Conservation (phyloP, 2,797 vertebrate species). For the Crenichthys baileyi region DNA sequence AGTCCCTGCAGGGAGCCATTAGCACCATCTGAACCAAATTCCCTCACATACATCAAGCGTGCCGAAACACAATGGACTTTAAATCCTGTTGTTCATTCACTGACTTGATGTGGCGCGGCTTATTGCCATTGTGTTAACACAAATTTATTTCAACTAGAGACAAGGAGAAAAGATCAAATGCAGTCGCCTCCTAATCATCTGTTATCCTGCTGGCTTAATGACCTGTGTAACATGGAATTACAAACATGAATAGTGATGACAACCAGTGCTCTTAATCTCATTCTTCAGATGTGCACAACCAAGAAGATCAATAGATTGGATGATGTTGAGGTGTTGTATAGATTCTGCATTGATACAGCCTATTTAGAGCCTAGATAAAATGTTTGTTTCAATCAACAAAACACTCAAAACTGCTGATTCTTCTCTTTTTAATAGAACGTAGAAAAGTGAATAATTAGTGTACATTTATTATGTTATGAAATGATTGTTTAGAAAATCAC, state of each 20-base stretch:
- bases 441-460: not conserved
- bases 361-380: not conserved
- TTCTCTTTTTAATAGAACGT: not conserved
- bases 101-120: slow-evolving; percentile 63
- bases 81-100: slow-evolving; percentile 73
- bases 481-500: not conserved
- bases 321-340: not conserved
- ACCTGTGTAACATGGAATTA: slow-evolving; percentile 72
- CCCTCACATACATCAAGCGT: slow-evolving; percentile 70
- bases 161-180: slow-evolving; percentile 58
- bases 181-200: slow-evolving; percentile 50
- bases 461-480: not conserved
- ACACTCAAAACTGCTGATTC: not conserved
- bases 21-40: slow-evolving; percentile 64
- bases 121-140: slow-evolving; percentile 63
- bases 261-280: slow-evolving; percentile 41
- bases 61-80: slow-evolving; percentile 67
- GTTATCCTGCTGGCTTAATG: slow-evolving; percentile 63
- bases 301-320: slow-evolving; percentile 3
- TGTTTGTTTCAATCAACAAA: not conserved
- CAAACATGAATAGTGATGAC: slow-evolving; percentile 34
- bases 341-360: not conserved
- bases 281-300: slow-evolving; percentile 26
- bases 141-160: slow-evolving; percentile 62
- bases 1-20: slow-evolving; percentile 64